phyloP scores from a whole-genome alignment of 1,140 invertebrate species.

The Amphibalanus amphitrite region DNA sequence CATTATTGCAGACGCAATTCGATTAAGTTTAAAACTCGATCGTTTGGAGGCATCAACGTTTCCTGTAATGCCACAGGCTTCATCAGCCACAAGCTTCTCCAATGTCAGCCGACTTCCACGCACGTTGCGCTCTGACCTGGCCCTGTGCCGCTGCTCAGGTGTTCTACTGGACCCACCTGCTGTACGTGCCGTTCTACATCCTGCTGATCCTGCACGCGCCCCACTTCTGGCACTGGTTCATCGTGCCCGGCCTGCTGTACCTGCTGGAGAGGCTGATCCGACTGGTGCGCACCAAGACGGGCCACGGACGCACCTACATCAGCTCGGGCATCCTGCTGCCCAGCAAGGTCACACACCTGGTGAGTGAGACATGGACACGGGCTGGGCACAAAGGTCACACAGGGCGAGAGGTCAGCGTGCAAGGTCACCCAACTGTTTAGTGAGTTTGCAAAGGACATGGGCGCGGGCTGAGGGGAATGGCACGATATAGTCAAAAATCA shows the following conservation, averaged over 20 bases:
- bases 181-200: slow-evolving; percentile 83
- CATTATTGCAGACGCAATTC: neutral
- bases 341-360: slow-evolving; percentile 62
- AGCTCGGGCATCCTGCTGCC: slow-evolving; percentile 67
- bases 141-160: slow-evolving; percentile 41
- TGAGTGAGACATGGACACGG: too few species aligned
- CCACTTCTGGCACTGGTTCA: slow-evolving; percentile 92
- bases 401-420: too few species aligned
- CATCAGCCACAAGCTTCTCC: too few species aligned
- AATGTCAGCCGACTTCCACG: neutral
- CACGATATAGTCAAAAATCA: too few species aligned
- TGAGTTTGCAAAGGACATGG: too few species aligned
- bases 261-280: slow-evolving; percentile 53
- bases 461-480: too few species aligned
- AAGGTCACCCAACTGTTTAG: too few species aligned
- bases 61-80: neutral
- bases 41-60: neutral
- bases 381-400: too few species aligned
- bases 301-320: slow-evolving; percentile 32
- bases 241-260: slow-evolving; percentile 62
- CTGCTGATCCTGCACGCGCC: slow-evolving; percentile 70
- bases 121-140: too few species aligned
- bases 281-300: slow-evolving; percentile 32
- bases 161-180: slow-evolving; percentile 86
- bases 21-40: neutral